A percentile compares a stretch with the other conserved stretches of the same genome.
These are phyloP conservation scores for Lamprotornis superbus DNA, from an alignment of 2,113 vertebrate genomes.

Conservation along the genomic window DNA sequence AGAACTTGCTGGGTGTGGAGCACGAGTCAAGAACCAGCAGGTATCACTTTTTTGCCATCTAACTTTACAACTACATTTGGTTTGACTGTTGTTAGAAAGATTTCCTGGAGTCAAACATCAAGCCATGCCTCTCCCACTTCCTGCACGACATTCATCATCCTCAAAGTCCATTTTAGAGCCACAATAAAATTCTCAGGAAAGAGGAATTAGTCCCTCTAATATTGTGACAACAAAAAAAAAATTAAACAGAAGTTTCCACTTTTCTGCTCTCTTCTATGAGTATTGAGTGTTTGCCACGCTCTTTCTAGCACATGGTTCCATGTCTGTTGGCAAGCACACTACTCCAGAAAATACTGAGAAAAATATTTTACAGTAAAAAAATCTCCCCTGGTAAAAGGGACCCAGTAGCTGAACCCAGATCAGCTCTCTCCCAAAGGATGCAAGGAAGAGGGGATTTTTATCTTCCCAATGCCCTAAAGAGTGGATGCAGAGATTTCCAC, in stretches of 20 bases:
- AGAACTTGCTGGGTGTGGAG: background rate
- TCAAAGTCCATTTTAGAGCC: background rate
- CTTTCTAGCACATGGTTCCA: background rate
- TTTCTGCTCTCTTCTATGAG: background rate
- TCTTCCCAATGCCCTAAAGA: background rate
- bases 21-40: background rate
- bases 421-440: background rate
- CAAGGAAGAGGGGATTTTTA: background rate
- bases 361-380: background rate
- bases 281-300: background rate
- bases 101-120: background rate
- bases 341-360: background rate
- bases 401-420: background rate
- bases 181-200: background rate
- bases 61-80: background rate
- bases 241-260: background rate
- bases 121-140: constrained; percentile 12
- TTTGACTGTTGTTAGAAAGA: background rate
- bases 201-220: background rate
- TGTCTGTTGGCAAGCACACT: background rate
- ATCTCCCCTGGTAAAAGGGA: background rate
- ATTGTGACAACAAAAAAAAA: background rate
- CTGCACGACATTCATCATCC: background rate
- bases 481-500: fast-evolving
- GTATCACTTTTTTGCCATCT: background rate